phyloP scores from a whole-genome alignment of 2,888 invertebrate genomes.

The Eupithecia centaureata region DNA sequence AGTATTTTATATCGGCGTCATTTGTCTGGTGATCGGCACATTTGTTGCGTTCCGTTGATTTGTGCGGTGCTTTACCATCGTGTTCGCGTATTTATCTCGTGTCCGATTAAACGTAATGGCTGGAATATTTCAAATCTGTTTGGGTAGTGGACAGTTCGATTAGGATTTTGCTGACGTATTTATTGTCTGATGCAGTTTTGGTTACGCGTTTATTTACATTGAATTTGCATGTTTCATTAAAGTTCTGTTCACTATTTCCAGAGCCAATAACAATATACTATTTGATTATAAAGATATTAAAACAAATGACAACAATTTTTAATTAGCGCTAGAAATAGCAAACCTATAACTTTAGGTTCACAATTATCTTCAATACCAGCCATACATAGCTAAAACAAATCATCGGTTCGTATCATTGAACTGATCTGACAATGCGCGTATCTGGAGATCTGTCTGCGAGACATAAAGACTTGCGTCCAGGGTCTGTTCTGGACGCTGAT shows the following conservation, averaged over 20 bases:
- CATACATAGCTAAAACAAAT: background rate
- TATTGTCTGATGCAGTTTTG: background rate
- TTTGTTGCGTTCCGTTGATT: conserved; percentile 78
- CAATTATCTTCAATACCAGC: background rate
- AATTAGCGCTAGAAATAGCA: too few relatives aligned
- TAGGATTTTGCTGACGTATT: conserved; percentile 10
- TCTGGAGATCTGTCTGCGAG: conserved; percentile 50
- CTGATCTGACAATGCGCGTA: conserved; percentile 39
- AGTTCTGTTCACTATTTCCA: background rate
- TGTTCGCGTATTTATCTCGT: conserved; percentile 63
- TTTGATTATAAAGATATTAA: too few relatives aligned
- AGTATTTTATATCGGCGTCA: conserved; percentile 81
- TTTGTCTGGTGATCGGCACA: conserved; percentile 79
- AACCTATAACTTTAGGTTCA: too few relatives aligned
- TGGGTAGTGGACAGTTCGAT: conserved; percentile 18
- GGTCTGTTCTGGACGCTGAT: conserved; percentile 43
- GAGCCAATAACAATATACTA: background rate
- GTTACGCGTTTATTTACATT: background rate
- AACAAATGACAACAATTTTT: too few relatives aligned
- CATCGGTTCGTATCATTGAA: background rate
- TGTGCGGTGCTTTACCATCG: conserved; percentile 76
- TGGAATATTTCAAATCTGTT: conserved; percentile 27
- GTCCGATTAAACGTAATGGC: conserved; percentile 49
- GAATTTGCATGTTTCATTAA: background rate
- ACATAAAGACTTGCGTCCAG: conserved; percentile 45